These are phyloP conservation scores for Cyprinus carpio DNA, from an alignment of 2,113 vertebrate genomes.

Conservation along the genomic window DNA sequence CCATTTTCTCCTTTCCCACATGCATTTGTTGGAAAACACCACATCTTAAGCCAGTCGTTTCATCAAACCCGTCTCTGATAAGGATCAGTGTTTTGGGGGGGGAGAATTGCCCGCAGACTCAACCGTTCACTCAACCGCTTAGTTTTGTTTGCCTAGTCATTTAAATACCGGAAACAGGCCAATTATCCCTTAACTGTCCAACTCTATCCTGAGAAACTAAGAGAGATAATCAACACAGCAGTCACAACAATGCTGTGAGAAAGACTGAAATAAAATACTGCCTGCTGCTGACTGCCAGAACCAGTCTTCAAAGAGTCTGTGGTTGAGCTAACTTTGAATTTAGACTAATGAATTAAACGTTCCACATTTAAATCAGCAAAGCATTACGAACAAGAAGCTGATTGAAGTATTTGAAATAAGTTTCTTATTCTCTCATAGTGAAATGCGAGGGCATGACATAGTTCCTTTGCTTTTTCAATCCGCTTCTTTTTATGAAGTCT, in stretches of 20 bases:
- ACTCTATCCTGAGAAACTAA: constrained; percentile 45
- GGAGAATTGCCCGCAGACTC: constrained; percentile 52
- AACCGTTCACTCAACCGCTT: constrained; percentile 57
- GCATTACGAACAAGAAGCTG: background rate
- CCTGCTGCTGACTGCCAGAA: background rate
- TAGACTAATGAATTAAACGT: background rate
- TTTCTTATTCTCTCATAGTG: background rate
- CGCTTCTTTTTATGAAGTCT: background rate
- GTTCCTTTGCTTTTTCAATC: background rate
- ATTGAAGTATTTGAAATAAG: background rate
- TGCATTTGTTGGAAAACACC: constrained; percentile 45
- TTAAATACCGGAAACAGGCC: constrained; percentile 64
- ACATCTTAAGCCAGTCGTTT: constrained; percentile 53
- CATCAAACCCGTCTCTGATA: constrained; percentile 67
- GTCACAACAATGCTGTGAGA: constrained; percentile 58
- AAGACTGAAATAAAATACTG: constrained; percentile 7
- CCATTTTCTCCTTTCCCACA: background rate
- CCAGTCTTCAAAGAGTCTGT: constrained; percentile 23
- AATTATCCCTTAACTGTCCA: constrained; percentile 53
- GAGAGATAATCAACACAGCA: constrained; percentile 54
- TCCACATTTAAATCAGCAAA: background rate
- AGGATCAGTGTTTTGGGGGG: constrained; percentile 64
- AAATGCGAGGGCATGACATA: background rate
- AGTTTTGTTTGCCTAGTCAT: constrained; percentile 57
- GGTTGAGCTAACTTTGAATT: background rate